Evolutionary conservation across 2,113 vertebrate genomes (phyloP).

Genomic region (Nanorana parkeri): DNA sequence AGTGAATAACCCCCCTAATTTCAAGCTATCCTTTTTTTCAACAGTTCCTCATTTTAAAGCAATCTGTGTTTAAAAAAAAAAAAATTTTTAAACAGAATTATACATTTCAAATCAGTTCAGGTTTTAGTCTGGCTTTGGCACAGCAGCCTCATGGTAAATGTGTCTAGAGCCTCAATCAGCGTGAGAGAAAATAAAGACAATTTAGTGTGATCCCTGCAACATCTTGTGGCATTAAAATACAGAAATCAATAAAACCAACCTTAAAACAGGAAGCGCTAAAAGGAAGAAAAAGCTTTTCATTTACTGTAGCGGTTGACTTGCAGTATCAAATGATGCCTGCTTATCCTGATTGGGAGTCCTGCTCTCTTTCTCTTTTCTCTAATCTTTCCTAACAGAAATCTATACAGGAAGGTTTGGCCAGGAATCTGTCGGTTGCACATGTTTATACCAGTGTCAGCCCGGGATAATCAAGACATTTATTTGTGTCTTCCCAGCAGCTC

Average conservation of each 20-base stretch:
- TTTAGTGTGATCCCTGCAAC: slow-evolving; percentile 46
- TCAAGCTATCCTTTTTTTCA: no score
- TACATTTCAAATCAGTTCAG: no score
- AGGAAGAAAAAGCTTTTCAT: slow-evolving; percentile 68
- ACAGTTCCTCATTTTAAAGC: no score
- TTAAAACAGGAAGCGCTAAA: slow-evolving; percentile 64
- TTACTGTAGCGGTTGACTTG: slow-evolving; percentile 31
- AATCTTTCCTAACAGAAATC: slow-evolving; percentile 59
- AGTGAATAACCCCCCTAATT: no score
- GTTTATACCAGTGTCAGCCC: slow-evolving; percentile 64
- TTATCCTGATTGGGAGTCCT: slow-evolving; percentile 47
- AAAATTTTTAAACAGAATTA: no score
- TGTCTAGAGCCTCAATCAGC: slow-evolving; percentile 23
- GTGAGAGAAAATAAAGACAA: slow-evolving; percentile 28
- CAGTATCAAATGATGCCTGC: slow-evolving; percentile 65
- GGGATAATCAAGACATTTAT: slow-evolving; percentile 59
- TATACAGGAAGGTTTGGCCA: slow-evolving; percentile 59
- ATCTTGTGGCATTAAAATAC: slow-evolving; percentile 54
- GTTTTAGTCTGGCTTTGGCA: neutral
- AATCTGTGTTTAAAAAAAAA: no score
- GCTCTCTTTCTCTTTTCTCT: slow-evolving; percentile 53
- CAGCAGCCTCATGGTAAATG: neutral
- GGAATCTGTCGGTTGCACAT: slow-evolving; percentile 48
- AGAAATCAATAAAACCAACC: slow-evolving; percentile 68
- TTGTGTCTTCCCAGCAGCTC: slow-evolving; percentile 14